phyloP scores from a whole-genome alignment of 2,113 vertebrate species.

The Pipra filicauda region DNA sequence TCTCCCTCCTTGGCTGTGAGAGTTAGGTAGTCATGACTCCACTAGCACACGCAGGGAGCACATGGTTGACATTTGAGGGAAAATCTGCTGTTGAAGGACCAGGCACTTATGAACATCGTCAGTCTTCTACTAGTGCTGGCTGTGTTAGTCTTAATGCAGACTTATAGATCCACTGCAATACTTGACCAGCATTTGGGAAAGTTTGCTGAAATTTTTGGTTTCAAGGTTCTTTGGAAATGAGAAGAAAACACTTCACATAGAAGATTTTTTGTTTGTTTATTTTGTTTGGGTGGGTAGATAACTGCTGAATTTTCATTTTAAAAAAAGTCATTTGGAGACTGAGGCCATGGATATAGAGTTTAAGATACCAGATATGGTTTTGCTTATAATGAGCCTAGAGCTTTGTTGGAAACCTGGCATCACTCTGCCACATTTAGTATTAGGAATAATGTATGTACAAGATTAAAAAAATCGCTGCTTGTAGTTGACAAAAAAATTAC shows the following conservation, averaged over 20 bases:
- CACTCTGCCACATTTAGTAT: neutral
- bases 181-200: neutral
- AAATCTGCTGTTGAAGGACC: neutral
- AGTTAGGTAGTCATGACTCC: neutral
- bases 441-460: neutral
- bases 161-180: neutral
- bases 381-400: neutral
- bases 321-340: neutral
- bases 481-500: neutral
- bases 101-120: neutral
- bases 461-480: neutral
- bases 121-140: neutral
- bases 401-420: neutral
- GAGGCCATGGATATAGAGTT: neutral
- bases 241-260: neutral
- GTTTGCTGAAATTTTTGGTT: neutral
- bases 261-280: neutral
- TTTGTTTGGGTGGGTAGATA: neutral
- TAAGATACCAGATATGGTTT: neutral
- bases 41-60: neutral
- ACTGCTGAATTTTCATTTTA: neutral
- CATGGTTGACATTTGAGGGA: neutral
- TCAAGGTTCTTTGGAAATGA: neutral
- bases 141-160: neutral
- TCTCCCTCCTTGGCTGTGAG: neutral